Evolutionary conservation across 2,113 vertebrate species (phyloP).

Genomic region (Bostrychus sinensis): DNA sequence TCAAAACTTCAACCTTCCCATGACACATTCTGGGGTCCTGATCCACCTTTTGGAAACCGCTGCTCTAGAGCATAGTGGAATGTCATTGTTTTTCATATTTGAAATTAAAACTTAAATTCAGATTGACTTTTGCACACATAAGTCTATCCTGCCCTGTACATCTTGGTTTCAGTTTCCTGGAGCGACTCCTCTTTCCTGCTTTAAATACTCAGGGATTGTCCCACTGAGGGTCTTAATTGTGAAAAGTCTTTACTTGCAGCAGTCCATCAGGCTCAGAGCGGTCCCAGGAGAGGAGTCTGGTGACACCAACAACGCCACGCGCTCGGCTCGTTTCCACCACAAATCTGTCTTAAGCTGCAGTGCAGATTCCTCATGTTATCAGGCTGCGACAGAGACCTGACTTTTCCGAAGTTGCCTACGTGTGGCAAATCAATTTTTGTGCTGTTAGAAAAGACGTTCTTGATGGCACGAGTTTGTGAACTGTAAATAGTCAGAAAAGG

Average conservation of each 20-base stretch:
- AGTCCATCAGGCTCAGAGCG: conserved; percentile 46
- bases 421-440: conserved; percentile 69
- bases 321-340: conserved; percentile 21
- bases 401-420: conserved; percentile 53
- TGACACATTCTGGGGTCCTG: too few species aligned
- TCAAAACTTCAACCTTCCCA: too few species aligned
- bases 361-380: conserved; percentile 68
- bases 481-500: conserved; percentile 46
- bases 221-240: conserved; percentile 53
- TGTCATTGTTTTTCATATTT: too few species aligned
- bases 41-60: too few species aligned
- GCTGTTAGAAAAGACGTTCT: conserved; percentile 29
- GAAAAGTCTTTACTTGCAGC: conserved; percentile 15
- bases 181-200: conserved; percentile 46
- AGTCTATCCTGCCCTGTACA: too few species aligned
- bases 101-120: too few species aligned
- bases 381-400: conserved; percentile 55
- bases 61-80: too few species aligned
- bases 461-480: conserved; percentile 39
- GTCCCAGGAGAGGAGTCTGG: conserved; percentile 49
- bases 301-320: conserved; percentile 26
- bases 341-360: conserved; percentile 56
- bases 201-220: conserved; percentile 50
- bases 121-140: not conserved
- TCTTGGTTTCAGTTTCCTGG: too few species aligned